Percentiles rank a stretch among this genome's conserved stretches.
phyloP scores from a whole-genome alignment of 1,140 invertebrate genomes.

The Ridgeia piscesae region DNA sequence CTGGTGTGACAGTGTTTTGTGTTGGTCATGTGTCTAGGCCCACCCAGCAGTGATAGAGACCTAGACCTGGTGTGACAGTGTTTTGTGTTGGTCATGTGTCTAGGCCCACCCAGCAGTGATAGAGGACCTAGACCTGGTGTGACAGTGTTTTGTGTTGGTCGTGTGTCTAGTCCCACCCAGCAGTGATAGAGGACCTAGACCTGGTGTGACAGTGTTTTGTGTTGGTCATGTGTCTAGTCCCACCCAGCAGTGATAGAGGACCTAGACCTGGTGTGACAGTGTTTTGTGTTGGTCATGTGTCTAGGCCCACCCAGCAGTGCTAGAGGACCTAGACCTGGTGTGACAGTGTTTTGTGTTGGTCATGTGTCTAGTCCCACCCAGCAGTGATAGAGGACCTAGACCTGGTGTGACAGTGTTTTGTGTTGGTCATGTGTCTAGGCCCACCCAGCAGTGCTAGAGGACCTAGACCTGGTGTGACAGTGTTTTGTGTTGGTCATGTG shows the following conservation, averaged over 20 bases:
- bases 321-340: constrained; percentile 89
- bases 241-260: constrained; percentile 83
- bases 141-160: neutral
- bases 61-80: constrained; percentile 78
- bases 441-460: constrained; percentile 80
- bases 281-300: neutral
- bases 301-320: constrained; percentile 82
- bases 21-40: constrained; percentile 63
- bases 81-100: neutral
- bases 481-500: neutral
- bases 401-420: constrained; percentile 66
- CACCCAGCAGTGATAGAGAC: constrained; percentile 83
- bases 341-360: neutral
- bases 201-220: constrained; percentile 65
- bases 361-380: constrained; percentile 73
- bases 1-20: constrained; percentile 65
- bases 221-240: constrained; percentile 63
- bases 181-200: constrained; percentile 86
- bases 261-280: constrained; percentile 78
- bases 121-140: constrained; percentile 87
- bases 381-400: constrained; percentile 86
- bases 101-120: constrained; percentile 84
- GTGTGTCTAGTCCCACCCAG: constrained; percentile 74
- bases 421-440: constrained; percentile 63
- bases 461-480: constrained; percentile 80